Conservation (phyloP, 2,113 vertebrate genomes). For the Crypturellus undulatus region DNA sequence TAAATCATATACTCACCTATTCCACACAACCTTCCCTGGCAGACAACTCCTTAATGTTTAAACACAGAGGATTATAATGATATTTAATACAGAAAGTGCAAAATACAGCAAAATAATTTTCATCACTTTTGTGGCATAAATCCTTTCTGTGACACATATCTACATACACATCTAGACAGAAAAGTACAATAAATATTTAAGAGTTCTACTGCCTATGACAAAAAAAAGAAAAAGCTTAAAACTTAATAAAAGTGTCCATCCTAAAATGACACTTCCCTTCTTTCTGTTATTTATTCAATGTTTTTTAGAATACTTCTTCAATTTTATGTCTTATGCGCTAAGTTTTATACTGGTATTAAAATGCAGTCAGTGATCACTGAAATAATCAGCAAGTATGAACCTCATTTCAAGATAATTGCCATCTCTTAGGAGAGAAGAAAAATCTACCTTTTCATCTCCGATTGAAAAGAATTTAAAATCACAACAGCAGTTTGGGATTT, state of each 20-base stretch:
- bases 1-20: background rate
- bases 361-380: conserved; percentile 24
- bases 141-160: background rate
- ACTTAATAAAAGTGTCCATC: background rate
- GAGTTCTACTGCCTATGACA: background rate
- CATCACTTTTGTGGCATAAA: background rate
- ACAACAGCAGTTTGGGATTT: conserved; percentile 47
- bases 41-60: background rate
- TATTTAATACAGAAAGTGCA: background rate
- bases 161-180: background rate
- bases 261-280: background rate
- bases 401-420: conserved; percentile 54
- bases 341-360: conserved; percentile 45
- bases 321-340: background rate
- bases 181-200: background rate
- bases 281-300: background rate
- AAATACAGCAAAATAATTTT: background rate
- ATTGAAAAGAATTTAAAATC: conserved; percentile 62
- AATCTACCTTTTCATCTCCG: conserved; percentile 49
- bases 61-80: background rate
- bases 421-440: conserved; percentile 40
- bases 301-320: too few relatives aligned
- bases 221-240: background rate
- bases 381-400: conserved; percentile 53
- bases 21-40: background rate